Evolutionary conservation across 2,113 vertebrate genomes (phyloP).

Genomic region (Strix uralensis): DNA sequence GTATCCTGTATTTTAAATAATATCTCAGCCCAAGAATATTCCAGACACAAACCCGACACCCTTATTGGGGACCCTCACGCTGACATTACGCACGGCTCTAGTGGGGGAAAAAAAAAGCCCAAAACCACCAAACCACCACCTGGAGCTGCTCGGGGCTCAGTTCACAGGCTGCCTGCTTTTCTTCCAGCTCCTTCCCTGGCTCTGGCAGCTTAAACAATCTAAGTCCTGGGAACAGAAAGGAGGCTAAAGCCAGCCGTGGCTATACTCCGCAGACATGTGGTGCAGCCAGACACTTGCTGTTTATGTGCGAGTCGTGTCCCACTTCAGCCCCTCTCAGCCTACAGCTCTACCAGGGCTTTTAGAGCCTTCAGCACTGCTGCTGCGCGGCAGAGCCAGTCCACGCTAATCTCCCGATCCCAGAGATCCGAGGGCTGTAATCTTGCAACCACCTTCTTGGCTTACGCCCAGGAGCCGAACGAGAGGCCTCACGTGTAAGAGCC

Average conservation of each 20-base stretch:
- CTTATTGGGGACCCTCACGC: not conserved
- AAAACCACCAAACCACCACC: not conserved
- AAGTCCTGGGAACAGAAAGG: not conserved
- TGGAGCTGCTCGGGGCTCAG: not conserved
- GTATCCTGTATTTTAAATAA: not conserved
- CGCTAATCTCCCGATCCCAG: not conserved
- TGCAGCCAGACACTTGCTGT: not conserved
- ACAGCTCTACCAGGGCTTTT: not conserved
- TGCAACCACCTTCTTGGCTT: not conserved
- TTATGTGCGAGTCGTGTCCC: not conserved
- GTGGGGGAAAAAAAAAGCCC: no score
- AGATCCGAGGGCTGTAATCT: not conserved
- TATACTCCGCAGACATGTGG: rapidly evolving
- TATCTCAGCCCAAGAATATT: not conserved
- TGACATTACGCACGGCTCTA: not conserved
- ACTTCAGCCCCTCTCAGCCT: not conserved
- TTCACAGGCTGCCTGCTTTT: not conserved
- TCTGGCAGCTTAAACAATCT: not conserved
- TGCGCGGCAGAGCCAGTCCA: rapidly evolving
- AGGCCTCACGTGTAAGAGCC: not conserved
- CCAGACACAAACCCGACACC: not conserved
- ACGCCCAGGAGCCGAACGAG: not conserved
- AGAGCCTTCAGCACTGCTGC: not conserved
- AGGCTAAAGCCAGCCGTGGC: not conserved
- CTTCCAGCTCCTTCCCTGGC: not conserved